These are phyloP conservation scores for Meles meles DNA, from an alignment of 2,113 vertebrate species.

Conservation along the genomic window DNA sequence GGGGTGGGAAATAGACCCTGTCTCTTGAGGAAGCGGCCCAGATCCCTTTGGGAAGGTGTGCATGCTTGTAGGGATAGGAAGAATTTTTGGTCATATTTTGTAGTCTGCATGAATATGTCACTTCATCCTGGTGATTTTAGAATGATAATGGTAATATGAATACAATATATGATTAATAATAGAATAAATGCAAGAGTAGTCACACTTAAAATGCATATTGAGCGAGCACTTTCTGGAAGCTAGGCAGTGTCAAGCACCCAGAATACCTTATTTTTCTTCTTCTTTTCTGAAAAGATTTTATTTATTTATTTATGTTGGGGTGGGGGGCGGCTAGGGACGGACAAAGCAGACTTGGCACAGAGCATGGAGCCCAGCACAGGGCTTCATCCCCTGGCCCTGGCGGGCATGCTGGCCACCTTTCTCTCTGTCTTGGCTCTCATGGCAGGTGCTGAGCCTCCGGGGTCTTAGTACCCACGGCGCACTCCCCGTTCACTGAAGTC, in stretches of 20 bases:
- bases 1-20: not conserved
- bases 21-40: not conserved
- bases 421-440: fast-evolving
- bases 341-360: not conserved
- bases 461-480: not conserved
- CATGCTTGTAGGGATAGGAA: not conserved
- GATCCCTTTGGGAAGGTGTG: not conserved
- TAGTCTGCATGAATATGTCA: not conserved
- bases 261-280: not conserved
- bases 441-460: not conserved
- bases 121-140: not conserved
- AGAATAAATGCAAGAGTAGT: not conserved
- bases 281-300: not conserved
- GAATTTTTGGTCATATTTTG: not conserved
- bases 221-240: not conserved
- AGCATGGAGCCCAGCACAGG: too few relatives aligned
- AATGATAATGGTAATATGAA: not conserved
- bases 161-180: not conserved
- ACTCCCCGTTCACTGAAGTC: not conserved
- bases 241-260: not conserved
- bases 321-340: not conserved
- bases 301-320: not conserved
- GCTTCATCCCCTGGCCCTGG: too few relatives aligned
- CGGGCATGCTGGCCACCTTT: not conserved
- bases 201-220: not conserved